A percentile compares a stretch with the other conserved stretches of the same genome.
Conservation (phyloP, 1,140 invertebrate species). For the Heliconius nattereri region DNA sequence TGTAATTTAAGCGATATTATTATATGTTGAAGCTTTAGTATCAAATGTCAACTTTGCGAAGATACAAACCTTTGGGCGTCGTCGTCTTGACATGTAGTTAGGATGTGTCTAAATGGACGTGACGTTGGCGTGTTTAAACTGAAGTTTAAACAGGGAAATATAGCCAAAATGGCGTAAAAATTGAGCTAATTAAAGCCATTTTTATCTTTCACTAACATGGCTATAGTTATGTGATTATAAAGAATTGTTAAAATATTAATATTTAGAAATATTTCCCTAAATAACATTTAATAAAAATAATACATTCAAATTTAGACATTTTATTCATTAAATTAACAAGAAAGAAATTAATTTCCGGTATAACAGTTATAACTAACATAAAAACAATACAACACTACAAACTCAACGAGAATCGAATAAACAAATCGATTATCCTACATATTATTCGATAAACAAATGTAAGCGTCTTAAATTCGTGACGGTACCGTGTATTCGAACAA, state of each 20-base stretch:
- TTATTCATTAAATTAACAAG: too few species aligned
- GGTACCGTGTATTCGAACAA: conserved; percentile 39
- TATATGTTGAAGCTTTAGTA: background rate
- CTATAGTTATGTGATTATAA: too few species aligned
- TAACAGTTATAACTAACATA: background rate
- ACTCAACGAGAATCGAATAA: background rate
- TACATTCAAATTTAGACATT: too few species aligned
- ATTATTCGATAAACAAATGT: conserved; percentile 34
- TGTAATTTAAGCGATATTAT: too few species aligned
- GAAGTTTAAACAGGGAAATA: too few species aligned
- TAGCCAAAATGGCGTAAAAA: too few species aligned
- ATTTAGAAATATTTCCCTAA: too few species aligned
- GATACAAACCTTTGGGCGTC: background rate
- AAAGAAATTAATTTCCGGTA: too few species aligned
- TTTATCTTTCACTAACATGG: too few species aligned
- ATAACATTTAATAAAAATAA: too few species aligned
- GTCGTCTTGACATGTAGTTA: background rate
- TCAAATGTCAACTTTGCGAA: background rate
- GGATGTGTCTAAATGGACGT: background rate
- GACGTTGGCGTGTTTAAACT: background rate
- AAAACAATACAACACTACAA: background rate
- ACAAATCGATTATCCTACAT: conserved; percentile 16
- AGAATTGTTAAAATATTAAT: too few species aligned
- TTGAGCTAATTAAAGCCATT: too few species aligned
- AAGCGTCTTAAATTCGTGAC: conserved; percentile 37